Evolutionary conservation across 2,797 vertebrate genomes (phyloP), one percentile per base, ranked within the genome.

Genomic region (Sebastes kiyomatsui): DNA sequence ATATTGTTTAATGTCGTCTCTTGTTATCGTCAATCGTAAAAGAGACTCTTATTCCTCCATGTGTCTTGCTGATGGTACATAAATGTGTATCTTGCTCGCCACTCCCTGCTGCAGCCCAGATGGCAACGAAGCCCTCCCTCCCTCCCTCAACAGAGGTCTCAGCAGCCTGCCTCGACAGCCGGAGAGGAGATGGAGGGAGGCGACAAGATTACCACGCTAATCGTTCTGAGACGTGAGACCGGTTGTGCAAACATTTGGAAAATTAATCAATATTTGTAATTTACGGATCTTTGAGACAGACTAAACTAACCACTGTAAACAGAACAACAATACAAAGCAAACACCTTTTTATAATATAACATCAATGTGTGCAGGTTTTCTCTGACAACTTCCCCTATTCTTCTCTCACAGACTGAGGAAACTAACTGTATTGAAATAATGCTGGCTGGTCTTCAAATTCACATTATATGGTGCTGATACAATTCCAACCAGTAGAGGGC

Each of bases 91-190:
- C 79, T 72, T 65, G 72, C 75, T 73, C 81, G 79, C 72, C 76
- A 72, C 87, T 89, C 83, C 82, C 74, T 86, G 80, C 86, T 88
- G 87, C 81, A 91, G 90, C 86, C 88, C 92, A 94, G 94, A 94
- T 94, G 92, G 92, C 87, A 70, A 76, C 11, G 28, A 78, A 83
- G 79, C 85, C 83, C 80, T 84, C 80, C 59, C 80, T 80, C 80
- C 59, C 79, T 83, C 56, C 56, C 28, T 9, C 87, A 85, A 75
- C 58, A 72, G 81, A 92, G 87, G 78, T 80, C 90, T 92, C 80
- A 77, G 86, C 84, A 90, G 87, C 79, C 85, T 82, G 89, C 80
- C 75, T 82, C 67, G n/a, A 85, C 88, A 92, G 90, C 84, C 80
- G 78, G 87, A 86, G 82, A 72, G 58, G 72, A 83, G 76, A 71